These are phyloP conservation scores for Syrmaticus mikado DNA, from an alignment of 2,113 vertebrate genomes.

Conservation along the genomic window DNA sequence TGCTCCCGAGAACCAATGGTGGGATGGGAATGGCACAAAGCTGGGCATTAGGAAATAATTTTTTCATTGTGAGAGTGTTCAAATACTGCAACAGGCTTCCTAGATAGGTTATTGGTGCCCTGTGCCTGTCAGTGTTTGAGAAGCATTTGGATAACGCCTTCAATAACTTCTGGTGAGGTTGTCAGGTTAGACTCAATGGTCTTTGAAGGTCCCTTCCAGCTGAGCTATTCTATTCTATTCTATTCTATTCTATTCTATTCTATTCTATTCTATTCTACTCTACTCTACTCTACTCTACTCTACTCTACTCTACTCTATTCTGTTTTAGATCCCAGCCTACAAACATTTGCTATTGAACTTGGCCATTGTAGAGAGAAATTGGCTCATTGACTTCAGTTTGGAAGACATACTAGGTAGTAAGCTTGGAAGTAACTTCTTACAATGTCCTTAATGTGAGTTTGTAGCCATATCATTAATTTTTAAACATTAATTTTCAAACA, in stretches of 20 bases:
- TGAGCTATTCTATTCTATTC: background rate
- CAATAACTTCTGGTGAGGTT: background rate
- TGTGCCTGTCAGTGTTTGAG: background rate
- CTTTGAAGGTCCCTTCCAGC: background rate
- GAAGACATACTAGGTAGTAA: background rate
- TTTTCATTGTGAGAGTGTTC: too few relatives aligned
- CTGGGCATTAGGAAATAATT: too few relatives aligned
- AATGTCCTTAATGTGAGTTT: background rate
- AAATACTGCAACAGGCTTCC: too few relatives aligned
- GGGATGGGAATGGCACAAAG: too few relatives aligned
- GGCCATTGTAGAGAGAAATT: background rate
- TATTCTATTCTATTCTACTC: background rate
- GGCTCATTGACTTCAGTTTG: background rate
- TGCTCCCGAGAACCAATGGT: too few relatives aligned
- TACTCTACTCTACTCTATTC: background rate
- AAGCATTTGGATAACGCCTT: background rate
- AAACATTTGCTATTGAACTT: background rate
- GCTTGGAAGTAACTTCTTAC: slow-evolving; percentile 11
- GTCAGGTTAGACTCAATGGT: background rate
- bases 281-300: background rate
- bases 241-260: background rate
- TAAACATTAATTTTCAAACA: background rate
- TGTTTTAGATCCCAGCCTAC: background rate
- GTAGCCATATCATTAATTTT: background rate
- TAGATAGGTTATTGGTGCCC: too few relatives aligned